Evolutionary conservation across 2,888 invertebrate species (phyloP).

Genomic region (Sminthurinus aureus): DNA sequence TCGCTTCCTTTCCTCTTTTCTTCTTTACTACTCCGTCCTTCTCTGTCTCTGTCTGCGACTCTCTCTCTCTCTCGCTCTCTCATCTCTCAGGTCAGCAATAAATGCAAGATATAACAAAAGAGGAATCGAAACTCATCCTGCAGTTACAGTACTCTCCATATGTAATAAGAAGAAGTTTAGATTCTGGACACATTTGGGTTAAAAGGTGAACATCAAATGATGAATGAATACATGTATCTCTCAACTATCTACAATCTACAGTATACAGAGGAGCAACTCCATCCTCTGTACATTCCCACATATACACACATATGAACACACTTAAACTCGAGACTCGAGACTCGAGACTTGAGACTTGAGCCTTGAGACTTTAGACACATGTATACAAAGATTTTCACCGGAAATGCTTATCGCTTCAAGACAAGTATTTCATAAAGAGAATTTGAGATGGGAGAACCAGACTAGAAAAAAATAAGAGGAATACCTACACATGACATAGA

Average conservation of each 20-base stretch:
- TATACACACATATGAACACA: no score
- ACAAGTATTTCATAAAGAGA: not conserved
- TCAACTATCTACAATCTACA: not conserved
- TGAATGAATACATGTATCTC: not conserved
- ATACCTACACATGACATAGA: not conserved
- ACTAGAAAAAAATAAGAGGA: not conserved
- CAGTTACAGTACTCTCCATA: not conserved
- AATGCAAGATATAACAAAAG: not conserved
- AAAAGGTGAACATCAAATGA: not conserved
- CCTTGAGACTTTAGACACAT: not conserved
- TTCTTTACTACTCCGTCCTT: no score
- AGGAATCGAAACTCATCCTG: not conserved
- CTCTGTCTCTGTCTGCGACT: no score
- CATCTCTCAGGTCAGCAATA: constrained; percentile 9
- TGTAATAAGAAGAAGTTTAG: not conserved
- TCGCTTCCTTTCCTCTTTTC: no score
- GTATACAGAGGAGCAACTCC: not conserved
- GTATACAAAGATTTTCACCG: not conserved
- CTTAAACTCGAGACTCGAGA: not conserved
- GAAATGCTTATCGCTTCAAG: not conserved
- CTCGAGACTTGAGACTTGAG: not conserved
- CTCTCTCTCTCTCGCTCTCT: no score
- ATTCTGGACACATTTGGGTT: not conserved
- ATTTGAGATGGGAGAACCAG: not conserved
- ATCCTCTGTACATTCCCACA: not conserved